phyloP scores from a whole-genome alignment of 2,888 invertebrate species.

The Drosophila subsilvestris region DNA sequence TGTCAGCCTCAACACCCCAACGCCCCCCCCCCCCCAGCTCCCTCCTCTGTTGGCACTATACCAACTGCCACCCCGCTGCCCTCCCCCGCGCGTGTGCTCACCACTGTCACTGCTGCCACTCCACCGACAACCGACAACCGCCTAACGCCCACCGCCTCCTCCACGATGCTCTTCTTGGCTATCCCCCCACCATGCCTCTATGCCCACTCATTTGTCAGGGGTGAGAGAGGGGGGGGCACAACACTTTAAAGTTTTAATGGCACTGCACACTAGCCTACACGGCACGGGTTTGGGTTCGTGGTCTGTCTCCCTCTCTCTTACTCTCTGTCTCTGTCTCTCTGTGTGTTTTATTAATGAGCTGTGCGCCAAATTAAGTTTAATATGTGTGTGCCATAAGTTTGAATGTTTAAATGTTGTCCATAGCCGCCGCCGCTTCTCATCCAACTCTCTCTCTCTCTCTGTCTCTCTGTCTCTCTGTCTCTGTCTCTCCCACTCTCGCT shows the following conservation, averaged over 20 bases:
- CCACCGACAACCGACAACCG: no score
- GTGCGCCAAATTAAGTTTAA: conserved; percentile 74
- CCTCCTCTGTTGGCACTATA: conserved; percentile 17
- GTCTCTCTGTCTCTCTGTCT: not conserved
- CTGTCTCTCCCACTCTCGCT: conserved; percentile 9
- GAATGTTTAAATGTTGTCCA: conserved; percentile 40
- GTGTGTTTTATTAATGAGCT: conserved; percentile 73
- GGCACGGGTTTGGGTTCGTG: not conserved
- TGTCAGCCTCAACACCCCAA: conserved; percentile 47
- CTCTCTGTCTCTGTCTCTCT: conserved; percentile 9
- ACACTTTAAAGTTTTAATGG: conserved; percentile 54
- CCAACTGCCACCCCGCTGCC: conserved; percentile 1
- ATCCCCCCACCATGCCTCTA: not conserved
- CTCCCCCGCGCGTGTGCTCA: no score
- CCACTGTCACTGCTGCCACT: no score
- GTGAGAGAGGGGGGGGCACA: conserved; percentile 16
- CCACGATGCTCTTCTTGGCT: not conserved
- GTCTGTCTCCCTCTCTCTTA: not conserved
- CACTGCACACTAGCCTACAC: conserved; percentile 22
- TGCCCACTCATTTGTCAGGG: conserved; percentile 27
- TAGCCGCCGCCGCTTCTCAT: not conserved
- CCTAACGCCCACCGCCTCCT: not conserved
- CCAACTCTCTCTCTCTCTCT: not conserved
- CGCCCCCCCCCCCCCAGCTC: conserved; percentile 19
- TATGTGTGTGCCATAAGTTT: conserved; percentile 41